phyloP scores from a whole-genome alignment of 2,888 invertebrate species.

The Trypoxylon attenuatum region DNA sequence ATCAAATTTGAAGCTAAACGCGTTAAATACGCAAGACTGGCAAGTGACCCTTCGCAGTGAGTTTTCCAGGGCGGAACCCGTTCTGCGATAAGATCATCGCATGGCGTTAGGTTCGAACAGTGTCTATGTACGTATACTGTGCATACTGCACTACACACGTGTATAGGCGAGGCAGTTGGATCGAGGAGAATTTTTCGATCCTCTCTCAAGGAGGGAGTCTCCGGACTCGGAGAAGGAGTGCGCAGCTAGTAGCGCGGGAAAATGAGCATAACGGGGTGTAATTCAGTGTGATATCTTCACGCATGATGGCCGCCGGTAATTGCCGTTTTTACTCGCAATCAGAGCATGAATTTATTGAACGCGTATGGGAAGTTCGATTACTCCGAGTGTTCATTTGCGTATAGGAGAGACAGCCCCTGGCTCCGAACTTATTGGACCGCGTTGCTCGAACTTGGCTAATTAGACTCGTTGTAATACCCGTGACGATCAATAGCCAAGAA shows the following conservation, averaged over 20 bases:
- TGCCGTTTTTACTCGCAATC: slow-evolving; percentile 60
- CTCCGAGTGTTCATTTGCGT: slow-evolving; percentile 31
- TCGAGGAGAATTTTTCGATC: slow-evolving; percentile 38
- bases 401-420: slow-evolving; percentile 8
- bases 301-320: slow-evolving; percentile 57
- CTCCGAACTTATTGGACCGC: slow-evolving; percentile 40
- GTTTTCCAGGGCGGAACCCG: slow-evolving; percentile 56
- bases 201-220: slow-evolving; percentile 4
- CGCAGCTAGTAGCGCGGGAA: slow-evolving; percentile 36
- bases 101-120: slow-evolving; percentile 47
- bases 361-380: slow-evolving; percentile 40
- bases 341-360: slow-evolving; percentile 59
- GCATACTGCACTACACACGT: slow-evolving; percentile 18
- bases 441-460: slow-evolving; percentile 47
- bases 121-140: slow-evolving; percentile 41
- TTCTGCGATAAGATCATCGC: slow-evolving; percentile 57
- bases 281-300: slow-evolving; percentile 57
- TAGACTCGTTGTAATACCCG: slow-evolving; percentile 44
- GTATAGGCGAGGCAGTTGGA: background rate
- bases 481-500: slow-evolving; percentile 40
- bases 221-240: background rate
- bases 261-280: slow-evolving; percentile 44
- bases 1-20: no score
- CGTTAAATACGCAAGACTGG: slow-evolving; percentile 43
- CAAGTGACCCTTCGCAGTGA: slow-evolving; percentile 46